These are phyloP conservation scores for Stenopsyche tienmushanensis DNA, from an alignment of 1,140 invertebrate species.

Conservation along the genomic window DNA sequence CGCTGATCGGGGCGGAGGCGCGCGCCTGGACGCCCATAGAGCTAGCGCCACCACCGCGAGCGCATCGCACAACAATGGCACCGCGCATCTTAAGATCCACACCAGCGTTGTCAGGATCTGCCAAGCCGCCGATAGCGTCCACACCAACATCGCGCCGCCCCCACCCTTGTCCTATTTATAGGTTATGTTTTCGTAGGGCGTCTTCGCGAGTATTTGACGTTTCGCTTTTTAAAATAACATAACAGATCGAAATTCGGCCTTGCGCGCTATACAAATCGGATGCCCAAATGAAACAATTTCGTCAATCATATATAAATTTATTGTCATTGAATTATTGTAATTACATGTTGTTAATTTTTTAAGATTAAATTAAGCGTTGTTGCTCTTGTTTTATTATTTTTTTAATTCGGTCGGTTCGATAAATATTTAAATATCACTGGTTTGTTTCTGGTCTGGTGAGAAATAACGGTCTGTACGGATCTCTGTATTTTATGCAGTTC, in stretches of 20 bases:
- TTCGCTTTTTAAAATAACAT: too few species aligned
- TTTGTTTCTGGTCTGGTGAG: constrained; percentile 8
- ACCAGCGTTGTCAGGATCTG: background rate
- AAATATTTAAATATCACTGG: constrained; percentile 20
- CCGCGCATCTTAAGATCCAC: background rate
- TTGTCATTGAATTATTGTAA: too few species aligned
- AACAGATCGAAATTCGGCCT: too few species aligned
- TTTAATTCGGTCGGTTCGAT: constrained; percentile 8
- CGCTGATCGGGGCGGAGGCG: constrained; percentile 45
- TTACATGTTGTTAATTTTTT: too few species aligned
- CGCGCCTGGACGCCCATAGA: constrained; percentile 44
- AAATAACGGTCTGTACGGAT: background rate
- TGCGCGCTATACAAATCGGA: too few species aligned
- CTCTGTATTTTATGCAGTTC: constrained; percentile 19
- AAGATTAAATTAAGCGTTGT: too few species aligned
- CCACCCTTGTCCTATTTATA: constrained; percentile 5
- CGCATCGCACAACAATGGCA: background rate
- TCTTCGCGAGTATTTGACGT: too few species aligned
- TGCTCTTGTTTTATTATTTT: background rate
- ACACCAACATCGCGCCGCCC: constrained; percentile 2
- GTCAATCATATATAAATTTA: too few species aligned
- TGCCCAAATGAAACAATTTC: too few species aligned
- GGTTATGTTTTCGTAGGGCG: too few species aligned
- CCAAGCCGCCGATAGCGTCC: background rate
- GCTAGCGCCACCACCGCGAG: background rate